Percentiles rank a stretch among this genome's conserved stretches.
These are phyloP conservation scores for Hedychridium roseum DNA, from an alignment of 2,888 invertebrate genomes.

Conservation along the genomic window DNA sequence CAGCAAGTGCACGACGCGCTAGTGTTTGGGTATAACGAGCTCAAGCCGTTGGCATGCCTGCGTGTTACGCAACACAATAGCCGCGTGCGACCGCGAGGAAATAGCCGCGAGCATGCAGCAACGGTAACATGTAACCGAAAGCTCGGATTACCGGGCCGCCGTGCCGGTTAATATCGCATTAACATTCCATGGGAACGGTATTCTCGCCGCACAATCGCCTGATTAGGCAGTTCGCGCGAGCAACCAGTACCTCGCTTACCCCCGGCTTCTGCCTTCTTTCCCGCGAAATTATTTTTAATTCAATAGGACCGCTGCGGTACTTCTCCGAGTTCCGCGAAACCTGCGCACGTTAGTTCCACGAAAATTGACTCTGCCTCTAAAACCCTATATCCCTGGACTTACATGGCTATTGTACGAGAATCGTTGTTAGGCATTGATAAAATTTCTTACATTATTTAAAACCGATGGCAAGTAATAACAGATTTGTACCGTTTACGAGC, in stretches of 20 bases:
- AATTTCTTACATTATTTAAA: too few species aligned
- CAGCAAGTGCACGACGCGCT: too few species aligned
- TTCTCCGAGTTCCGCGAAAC: conserved; percentile 20
- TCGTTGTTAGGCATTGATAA: too few species aligned
- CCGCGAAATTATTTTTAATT: conserved; percentile 35
- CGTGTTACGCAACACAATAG: conserved; percentile 2
- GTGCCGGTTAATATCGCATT: conserved; percentile 54
- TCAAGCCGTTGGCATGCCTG: background rate
- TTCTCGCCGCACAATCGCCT: conserved; percentile 51
- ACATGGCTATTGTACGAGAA: too few species aligned
- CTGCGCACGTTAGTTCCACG: conserved; percentile 9
- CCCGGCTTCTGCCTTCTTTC: conserved; percentile 27
- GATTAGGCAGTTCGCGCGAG: conserved; percentile 46
- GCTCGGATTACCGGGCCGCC: too few species aligned
- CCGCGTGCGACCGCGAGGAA: conserved; percentile 27
- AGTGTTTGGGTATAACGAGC: conserved; percentile 5
- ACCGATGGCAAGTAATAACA: too few species aligned
- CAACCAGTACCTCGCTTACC: conserved; percentile 32
- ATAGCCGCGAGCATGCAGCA: background rate
- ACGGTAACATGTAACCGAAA: too few species aligned
- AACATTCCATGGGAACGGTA: conserved; percentile 63
- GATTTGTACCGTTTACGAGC: too few species aligned
- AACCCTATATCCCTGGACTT: too few species aligned
- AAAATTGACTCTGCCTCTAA: too few species aligned
- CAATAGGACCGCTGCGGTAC: conserved; percentile 19